These are phyloP conservation scores for Heterotis niloticus DNA, from an alignment of 2,113 vertebrate genomes.

Conservation along the genomic window DNA sequence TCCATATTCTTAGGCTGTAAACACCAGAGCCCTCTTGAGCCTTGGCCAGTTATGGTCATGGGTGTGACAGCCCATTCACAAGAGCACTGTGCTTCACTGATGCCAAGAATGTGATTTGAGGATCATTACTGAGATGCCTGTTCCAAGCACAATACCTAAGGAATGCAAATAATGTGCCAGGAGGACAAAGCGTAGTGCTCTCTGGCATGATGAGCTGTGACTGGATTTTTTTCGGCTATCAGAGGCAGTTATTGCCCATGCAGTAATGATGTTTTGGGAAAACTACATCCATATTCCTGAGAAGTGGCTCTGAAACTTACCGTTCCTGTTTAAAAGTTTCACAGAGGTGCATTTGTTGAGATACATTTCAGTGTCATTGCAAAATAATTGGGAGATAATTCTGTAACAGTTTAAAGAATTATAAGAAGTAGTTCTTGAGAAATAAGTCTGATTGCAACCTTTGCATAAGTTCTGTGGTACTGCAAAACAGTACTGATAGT, in stretches of 20 bases:
- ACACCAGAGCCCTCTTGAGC: constrained; percentile 91
- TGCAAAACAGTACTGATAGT: too few species aligned
- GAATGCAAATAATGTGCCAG: constrained; percentile 94
- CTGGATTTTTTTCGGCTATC: constrained; percentile 73
- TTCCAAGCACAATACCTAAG: constrained; percentile 92
- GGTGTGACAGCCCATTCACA: constrained; percentile 97
- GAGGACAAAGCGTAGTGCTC: constrained; percentile 76
- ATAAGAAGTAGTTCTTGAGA: too few species aligned
- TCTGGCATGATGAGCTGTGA: constrained; percentile 75
- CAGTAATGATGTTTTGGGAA: constrained; percentile 60
- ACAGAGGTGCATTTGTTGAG: constrained; percentile 32
- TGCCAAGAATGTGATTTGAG: constrained; percentile 95
- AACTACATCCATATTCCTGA: constrained; percentile 53
- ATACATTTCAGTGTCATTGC: constrained; percentile 50
- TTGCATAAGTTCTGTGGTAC: too few species aligned
- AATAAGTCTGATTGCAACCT: too few species aligned
- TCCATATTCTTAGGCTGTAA: constrained; percentile 77
- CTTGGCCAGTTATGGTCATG: constrained; percentile 98
- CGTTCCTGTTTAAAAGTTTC: constrained; percentile 32
- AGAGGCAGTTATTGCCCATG: constrained; percentile 70
- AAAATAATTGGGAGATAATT: constrained; percentile 42
- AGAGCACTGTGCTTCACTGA: constrained; percentile 94
- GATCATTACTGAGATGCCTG: constrained; percentile 95
- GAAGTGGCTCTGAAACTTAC: constrained; percentile 48
- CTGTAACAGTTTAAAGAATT: constrained; percentile 11